Evolutionary conservation across 2,113 vertebrate genomes (phyloP).

Genomic region (Mobula hypostoma): DNA sequence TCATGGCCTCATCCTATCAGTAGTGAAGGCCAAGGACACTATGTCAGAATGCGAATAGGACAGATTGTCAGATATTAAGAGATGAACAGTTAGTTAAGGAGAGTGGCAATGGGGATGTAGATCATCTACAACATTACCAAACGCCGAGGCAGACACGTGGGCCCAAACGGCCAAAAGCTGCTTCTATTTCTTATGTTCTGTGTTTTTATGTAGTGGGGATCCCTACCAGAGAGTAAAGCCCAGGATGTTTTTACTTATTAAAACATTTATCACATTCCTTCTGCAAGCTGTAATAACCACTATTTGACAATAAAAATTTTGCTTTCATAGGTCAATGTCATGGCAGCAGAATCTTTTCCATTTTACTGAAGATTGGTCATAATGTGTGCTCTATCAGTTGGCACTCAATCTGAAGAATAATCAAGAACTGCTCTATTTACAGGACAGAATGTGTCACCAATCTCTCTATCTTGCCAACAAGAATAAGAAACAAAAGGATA

Average conservation of each 20-base stretch:
- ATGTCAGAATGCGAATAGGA: too few species aligned
- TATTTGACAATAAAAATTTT: background rate
- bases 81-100: too few species aligned
- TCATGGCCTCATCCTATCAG: too few species aligned
- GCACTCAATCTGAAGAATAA: background rate
- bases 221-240: background rate
- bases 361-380: background rate
- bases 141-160: too few species aligned
- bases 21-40: too few species aligned
- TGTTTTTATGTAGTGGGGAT: background rate
- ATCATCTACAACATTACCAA: too few species aligned
- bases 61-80: too few species aligned
- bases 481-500: background rate
- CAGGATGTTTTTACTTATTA: background rate
- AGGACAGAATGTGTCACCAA: background rate
- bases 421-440: background rate
- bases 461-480: background rate
- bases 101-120: too few species aligned
- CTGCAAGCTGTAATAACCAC: background rate
- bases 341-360: background rate
- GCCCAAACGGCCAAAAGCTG: too few species aligned
- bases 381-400: background rate
- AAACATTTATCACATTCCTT: background rate
- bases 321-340: background rate
- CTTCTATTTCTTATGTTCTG: too few species aligned